Evolutionary conservation across 2,888 invertebrate species (phyloP).

Genomic region (Leptopilina myrica): DNA sequence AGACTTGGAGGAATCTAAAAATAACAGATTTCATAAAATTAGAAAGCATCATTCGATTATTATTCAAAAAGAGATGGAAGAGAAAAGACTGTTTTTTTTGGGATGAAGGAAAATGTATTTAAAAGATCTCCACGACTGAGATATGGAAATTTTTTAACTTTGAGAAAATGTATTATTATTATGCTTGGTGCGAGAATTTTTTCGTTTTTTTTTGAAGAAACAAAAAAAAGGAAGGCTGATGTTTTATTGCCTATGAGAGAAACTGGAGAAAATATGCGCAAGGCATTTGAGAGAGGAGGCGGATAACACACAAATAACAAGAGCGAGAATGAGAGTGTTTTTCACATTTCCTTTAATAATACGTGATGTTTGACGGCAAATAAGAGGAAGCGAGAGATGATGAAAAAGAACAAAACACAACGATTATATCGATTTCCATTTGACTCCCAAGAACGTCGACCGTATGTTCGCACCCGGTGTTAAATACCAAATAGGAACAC

Average conservation of each 20-base stretch:
- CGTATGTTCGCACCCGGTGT: background rate
- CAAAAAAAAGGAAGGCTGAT: no score
- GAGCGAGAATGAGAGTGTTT: slow-evolving; percentile 25
- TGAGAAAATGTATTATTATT: background rate
- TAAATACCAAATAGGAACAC: background rate
- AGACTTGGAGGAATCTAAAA: background rate
- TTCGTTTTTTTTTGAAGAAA: no score
- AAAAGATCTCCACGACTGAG: background rate
- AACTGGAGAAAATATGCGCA: background rate
- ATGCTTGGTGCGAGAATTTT: background rate
- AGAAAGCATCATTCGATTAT: slow-evolving; percentile 27
- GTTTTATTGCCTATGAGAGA: background rate
- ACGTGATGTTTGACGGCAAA: background rate
- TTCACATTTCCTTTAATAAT: slow-evolving; percentile 18
- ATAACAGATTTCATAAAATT: slow-evolving; percentile 37
- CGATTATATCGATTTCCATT: slow-evolving; percentile 46
- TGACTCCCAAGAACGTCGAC: background rate
- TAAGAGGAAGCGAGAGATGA: slow-evolving; percentile 28
- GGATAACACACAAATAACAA: background rate
- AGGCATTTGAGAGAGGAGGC: slow-evolving; percentile 4
- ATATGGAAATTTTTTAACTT: slow-evolving; percentile 13
- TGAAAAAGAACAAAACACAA: slow-evolving; percentile 6
- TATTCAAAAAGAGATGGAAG: slow-evolving; percentile 8
- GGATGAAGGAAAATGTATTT: slow-evolving; percentile 5
- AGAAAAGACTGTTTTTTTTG: slow-evolving; percentile 12